Conservation (phyloP, 2,113 vertebrate species). For the Indicator indicator region DNA sequence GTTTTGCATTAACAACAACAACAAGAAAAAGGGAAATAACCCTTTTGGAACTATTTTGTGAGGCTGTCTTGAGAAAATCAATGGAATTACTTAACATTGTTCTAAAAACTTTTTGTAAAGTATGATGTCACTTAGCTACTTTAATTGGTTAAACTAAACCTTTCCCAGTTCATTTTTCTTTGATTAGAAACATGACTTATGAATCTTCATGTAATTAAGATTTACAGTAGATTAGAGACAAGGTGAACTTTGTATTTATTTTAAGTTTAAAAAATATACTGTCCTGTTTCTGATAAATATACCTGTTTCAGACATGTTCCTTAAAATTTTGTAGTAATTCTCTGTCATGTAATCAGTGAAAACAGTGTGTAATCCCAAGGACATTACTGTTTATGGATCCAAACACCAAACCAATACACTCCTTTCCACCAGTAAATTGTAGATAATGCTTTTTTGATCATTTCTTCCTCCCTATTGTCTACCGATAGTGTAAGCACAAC, state of each 20-base stretch:
- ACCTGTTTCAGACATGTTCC: background rate
- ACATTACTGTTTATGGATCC: background rate
- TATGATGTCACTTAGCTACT: background rate
- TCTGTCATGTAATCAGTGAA: background rate
- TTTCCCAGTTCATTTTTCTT: background rate
- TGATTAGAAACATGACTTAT: background rate
- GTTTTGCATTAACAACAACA: background rate
- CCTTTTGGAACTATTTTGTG: background rate
- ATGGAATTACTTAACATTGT: background rate
- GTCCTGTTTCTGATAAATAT: background rate
- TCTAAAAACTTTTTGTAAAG: background rate
- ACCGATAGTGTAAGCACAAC: background rate
- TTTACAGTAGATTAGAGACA: background rate
- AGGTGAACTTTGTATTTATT: background rate
- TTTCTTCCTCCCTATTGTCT: background rate
- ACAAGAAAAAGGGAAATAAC: background rate
- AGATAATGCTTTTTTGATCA: background rate
- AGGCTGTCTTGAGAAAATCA: background rate
- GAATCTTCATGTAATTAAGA: background rate
- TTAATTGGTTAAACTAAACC: background rate
- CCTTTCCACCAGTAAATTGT: background rate
- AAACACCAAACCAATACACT: background rate
- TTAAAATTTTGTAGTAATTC: background rate
- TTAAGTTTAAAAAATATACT: background rate
- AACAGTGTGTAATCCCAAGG: background rate